phyloP scores from a whole-genome alignment of 2,888 invertebrate species.

The Trichogramma dendrolimi region DNA sequence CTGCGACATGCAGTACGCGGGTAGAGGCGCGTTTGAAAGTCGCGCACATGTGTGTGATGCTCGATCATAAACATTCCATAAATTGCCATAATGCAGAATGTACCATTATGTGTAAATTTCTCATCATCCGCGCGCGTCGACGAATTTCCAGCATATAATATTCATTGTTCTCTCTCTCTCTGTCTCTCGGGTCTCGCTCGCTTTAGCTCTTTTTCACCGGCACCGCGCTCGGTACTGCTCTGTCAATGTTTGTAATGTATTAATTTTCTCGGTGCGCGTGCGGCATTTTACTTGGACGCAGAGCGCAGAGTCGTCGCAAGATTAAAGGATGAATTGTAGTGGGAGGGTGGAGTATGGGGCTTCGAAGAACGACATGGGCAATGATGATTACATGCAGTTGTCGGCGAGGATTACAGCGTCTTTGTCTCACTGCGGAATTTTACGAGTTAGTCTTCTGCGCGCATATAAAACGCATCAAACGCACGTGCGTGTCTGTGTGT shows the following conservation, averaged over 20 bases:
- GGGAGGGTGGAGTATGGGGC: conserved; percentile 11
- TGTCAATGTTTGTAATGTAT: conserved; percentile 26
- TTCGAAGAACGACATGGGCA: too few species aligned
- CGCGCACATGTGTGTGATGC: conserved; percentile 18
- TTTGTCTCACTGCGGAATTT: too few species aligned
- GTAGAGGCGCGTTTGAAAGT: conserved; percentile 20
- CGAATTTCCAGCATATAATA: too few species aligned
- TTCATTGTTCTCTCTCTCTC: background rate
- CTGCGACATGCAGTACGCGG: conserved; percentile 21
- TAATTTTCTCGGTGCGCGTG: conserved; percentile 19
- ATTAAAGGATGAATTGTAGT: too few species aligned
- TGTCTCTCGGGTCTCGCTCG: background rate
- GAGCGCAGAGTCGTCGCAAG: too few species aligned
- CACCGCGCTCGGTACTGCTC: conserved; percentile 1
- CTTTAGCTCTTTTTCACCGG: too few species aligned
- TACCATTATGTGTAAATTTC: conserved; percentile 30
- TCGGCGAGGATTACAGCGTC: too few species aligned
- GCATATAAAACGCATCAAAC: too few species aligned
- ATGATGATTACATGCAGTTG: too few species aligned
- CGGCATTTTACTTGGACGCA: conserved; percentile 9
- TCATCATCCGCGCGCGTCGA: background rate
- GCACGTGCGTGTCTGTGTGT: too few species aligned
- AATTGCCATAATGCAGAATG: conserved; percentile 28
- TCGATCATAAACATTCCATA: conserved; percentile 26
- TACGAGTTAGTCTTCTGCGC: too few species aligned